Evolutionary conservation across 2,888 invertebrate genomes (phyloP).

Genomic region (Caenorhabditis plicata): DNA sequence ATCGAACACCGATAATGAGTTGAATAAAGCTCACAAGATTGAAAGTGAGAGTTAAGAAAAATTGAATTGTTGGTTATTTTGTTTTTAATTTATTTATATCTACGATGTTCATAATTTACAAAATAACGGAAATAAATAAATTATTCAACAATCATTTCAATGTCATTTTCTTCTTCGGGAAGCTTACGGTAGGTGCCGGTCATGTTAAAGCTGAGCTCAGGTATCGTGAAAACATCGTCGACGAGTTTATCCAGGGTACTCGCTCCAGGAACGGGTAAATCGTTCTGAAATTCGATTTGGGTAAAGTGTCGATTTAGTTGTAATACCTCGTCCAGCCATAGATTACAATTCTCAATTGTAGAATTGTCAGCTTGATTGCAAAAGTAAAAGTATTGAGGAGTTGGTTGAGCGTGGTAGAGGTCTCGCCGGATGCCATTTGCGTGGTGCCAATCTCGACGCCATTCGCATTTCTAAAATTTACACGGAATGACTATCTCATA

Average conservation of each 20-base stretch:
- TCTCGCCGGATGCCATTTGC: slow-evolving; percentile 20
- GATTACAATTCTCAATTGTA: slow-evolving; percentile 13
- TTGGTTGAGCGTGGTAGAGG: slow-evolving; percentile 13
- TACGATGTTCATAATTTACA: not conserved
- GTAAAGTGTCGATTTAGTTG: not conserved
- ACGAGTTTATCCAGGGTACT: slow-evolving; percentile 5
- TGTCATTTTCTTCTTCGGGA: slow-evolving; percentile 19
- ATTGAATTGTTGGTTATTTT: not conserved
- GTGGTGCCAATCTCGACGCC: slow-evolving; percentile 20
- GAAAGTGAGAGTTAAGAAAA: not conserved
- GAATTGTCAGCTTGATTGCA: slow-evolving; percentile 19
- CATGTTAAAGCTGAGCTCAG: slow-evolving; percentile 12
- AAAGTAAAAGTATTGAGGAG: slow-evolving; percentile 18
- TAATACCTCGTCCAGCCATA: slow-evolving; percentile 21
- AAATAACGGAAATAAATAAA: not conserved
- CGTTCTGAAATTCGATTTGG: slow-evolving; percentile 7
- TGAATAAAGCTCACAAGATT: not conserved
- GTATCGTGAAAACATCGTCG: slow-evolving; percentile 19
- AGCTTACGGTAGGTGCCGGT: slow-evolving; percentile 14
- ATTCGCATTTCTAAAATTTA: too few species aligned
- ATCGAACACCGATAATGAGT: slow-evolving; percentile 8
- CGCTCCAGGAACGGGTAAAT: slow-evolving; percentile 4
- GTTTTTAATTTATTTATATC: too few species aligned
- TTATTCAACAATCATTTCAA: slow-evolving; percentile 20
- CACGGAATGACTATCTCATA: too few species aligned